Evolutionary conservation across 2,113 vertebrate species (phyloP).

Genomic region (Microcebus jonahi): DNA sequence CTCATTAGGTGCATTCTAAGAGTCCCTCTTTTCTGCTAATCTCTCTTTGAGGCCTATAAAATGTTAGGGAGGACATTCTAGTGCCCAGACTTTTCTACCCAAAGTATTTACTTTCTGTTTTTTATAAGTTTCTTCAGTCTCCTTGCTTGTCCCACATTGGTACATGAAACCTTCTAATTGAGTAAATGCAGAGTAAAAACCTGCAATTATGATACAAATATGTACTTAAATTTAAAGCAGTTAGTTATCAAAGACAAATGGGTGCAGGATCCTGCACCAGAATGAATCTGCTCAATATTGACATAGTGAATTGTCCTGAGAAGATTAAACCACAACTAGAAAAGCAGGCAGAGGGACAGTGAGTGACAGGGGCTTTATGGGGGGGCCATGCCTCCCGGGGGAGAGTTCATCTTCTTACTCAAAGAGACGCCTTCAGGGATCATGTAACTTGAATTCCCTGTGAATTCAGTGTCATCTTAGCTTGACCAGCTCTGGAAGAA

Average conservation of each 20-base stretch:
- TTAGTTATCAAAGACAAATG: conserved; percentile 80
- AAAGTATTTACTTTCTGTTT: conserved; percentile 4
- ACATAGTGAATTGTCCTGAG: conserved; percentile 81
- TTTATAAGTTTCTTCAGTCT: conserved; percentile 16
- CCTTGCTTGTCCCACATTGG: conserved; percentile 2
- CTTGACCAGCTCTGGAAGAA: conserved; percentile 91
- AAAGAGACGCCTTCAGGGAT: conserved; percentile 92
- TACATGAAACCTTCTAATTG: conserved; percentile 18
- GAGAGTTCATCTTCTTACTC: conserved; percentile 86
- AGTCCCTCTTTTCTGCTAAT: not conserved
- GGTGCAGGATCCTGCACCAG: conserved; percentile 75
- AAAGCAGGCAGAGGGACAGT: conserved; percentile 82
- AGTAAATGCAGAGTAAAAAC: not conserved
- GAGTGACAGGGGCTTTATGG: conserved; percentile 88
- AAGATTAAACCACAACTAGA: conserved; percentile 82
- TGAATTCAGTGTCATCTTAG: conserved; percentile 89
- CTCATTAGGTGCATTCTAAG: conserved; percentile 19
- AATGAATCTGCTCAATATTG: conserved; percentile 85
- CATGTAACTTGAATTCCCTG: conserved; percentile 89
- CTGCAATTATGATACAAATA: not conserved
- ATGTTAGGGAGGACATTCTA: not conserved
- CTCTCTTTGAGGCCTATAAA: not conserved
- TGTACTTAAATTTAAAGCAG: conserved; percentile 76
- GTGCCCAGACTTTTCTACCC: not conserved
- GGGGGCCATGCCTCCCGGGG: conserved; percentile 83